These are phyloP conservation scores for Drosophila sordidula DNA, from an alignment of 2,888 invertebrate genomes.

Conservation along the genomic window DNA sequence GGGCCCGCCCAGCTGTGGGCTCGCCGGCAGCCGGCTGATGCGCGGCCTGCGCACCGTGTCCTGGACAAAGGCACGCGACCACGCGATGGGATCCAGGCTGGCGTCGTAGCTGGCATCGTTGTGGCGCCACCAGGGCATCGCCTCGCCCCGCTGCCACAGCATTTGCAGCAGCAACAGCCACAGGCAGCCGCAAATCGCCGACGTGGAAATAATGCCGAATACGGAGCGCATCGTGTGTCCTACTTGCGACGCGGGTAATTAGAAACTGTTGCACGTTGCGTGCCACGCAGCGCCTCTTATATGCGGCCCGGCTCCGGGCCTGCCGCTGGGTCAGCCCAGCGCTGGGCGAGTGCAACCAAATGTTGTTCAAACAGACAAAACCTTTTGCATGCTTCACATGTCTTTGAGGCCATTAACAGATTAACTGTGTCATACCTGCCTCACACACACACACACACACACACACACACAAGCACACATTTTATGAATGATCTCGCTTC, in stretches of 20 bases:
- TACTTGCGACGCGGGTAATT: slow-evolving; percentile 42
- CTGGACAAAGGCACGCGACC: slow-evolving; percentile 79
- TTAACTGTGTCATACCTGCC: slow-evolving; percentile 36
- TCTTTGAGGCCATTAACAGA: slow-evolving; percentile 14
- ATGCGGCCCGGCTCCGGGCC: slow-evolving; percentile 34
- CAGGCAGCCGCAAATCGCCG: slow-evolving; percentile 7
- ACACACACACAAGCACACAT: slow-evolving; percentile 1
- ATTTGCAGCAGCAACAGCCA: slow-evolving; percentile 19
- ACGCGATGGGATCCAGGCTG: slow-evolving; percentile 82
- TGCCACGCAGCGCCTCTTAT: slow-evolving; percentile 53
- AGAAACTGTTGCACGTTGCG: slow-evolving; percentile 69
- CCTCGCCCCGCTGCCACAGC: slow-evolving; percentile 18
- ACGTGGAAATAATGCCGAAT: slow-evolving; percentile 20
- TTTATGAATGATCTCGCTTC: slow-evolving; percentile 40
- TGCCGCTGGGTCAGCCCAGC: neutral
- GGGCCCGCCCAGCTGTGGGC: slow-evolving; percentile 6
- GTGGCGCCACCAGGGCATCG: slow-evolving; percentile 63
- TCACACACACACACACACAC: slow-evolving; percentile 7
- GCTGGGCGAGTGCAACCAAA: slow-evolving; percentile 9
- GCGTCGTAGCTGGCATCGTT: slow-evolving; percentile 74
- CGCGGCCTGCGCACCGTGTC: slow-evolving; percentile 76
- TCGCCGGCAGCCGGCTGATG: slow-evolving; percentile 4
- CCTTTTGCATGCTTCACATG: slow-evolving; percentile 47
- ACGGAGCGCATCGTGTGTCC: slow-evolving; percentile 42
- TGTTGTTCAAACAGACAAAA: slow-evolving; percentile 35